Evolutionary conservation across 2,888 invertebrate species (phyloP), one percentile per base, ranked within the genome.

Genomic region (Polydesmus complanatus): DNA sequence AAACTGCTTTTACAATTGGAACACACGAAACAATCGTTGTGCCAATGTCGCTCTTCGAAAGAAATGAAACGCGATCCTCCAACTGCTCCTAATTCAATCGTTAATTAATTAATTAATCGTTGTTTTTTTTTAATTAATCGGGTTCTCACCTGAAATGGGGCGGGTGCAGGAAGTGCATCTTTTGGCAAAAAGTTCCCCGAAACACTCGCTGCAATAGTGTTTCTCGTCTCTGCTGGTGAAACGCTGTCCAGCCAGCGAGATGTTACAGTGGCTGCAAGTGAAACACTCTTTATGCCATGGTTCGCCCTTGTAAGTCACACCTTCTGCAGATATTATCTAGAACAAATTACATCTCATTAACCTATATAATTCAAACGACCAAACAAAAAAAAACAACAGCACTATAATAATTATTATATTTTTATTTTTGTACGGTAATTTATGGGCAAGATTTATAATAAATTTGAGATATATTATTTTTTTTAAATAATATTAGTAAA

Each of bases 231-330:
- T 87, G 68, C 93, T 93, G 65, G 96, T 95, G 81, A 98, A 98
- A 73, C 97, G 88, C 78, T 96, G 95, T 52, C 97, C 97, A 60
- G 97, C 96, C 74, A 98, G 80, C 70, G 92, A 91, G 67, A 89
- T 88, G 78, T 85, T 83, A 82, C 98, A 98, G 78, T 96, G 84
- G 70, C 91, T 93, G 83, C 98, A 98, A 62, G 92, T 92, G 83
- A 98, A 98, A 81, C 97, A 98, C 78, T 97, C 97, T 71, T 94
- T 86, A 78, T 98, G 98, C 95, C 96, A 98, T 67, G 98, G 97
- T 78, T 95, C 94, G 79, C 95, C 95, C 84, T 97, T 97, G 82
- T 97, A 98, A 62, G 97, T 97, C 71, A 98, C 97, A 68, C 98
- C 98, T 66, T 96, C 96, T 74, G 92, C 92, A 72, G 94, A 95